A percentile compares a stretch with the other conserved stretches of the same genome.
phyloP scores from a whole-genome alignment of 2,113 vertebrate species.

The Smithornis capensis region DNA sequence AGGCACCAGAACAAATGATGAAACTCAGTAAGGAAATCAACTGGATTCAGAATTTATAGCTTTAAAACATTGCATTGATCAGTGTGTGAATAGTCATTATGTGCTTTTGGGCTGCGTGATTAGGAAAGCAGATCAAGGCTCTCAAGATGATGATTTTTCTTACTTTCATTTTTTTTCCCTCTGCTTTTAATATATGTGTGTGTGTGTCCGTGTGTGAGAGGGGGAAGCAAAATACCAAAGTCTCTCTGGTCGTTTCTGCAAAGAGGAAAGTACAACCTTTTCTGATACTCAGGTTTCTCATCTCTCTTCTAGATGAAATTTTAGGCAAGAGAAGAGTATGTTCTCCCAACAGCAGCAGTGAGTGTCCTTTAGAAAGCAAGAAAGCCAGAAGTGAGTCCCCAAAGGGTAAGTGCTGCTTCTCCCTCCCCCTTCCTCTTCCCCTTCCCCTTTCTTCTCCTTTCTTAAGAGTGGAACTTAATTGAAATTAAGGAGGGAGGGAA shows the following conservation, averaged over 20 bases:
- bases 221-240: slow-evolving; percentile 36
- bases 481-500: slow-evolving; percentile 1
- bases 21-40: slow-evolving; percentile 75
- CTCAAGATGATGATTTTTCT: slow-evolving; percentile 43
- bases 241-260: slow-evolving; percentile 6
- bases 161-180: neutral
- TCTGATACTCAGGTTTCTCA: slow-evolving; percentile 51
- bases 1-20: slow-evolving; percentile 70
- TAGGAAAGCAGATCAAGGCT: slow-evolving; percentile 51
- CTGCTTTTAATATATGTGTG: neutral
- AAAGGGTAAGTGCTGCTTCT: slow-evolving; percentile 82
- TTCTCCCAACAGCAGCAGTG: slow-evolving; percentile 90
- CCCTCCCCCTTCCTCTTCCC: slow-evolving; percentile 11
- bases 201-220: neutral
- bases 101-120: slow-evolving; percentile 56
- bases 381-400: slow-evolving; percentile 90
- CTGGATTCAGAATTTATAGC: slow-evolving; percentile 65
- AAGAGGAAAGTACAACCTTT: slow-evolving; percentile 15
- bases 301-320: slow-evolving; percentile 83
- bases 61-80: slow-evolving; percentile 61
- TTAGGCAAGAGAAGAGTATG: slow-evolving; percentile 91
- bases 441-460: slow-evolving; percentile 39
- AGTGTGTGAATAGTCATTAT: slow-evolving; percentile 29
- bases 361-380: slow-evolving; percentile 91
- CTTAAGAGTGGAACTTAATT: slow-evolving; percentile 37